These are phyloP conservation scores for Crocodylus rhombifer DNA, from an alignment of 2,797 vertebrate genomes.

Conservation along the genomic window DNA sequence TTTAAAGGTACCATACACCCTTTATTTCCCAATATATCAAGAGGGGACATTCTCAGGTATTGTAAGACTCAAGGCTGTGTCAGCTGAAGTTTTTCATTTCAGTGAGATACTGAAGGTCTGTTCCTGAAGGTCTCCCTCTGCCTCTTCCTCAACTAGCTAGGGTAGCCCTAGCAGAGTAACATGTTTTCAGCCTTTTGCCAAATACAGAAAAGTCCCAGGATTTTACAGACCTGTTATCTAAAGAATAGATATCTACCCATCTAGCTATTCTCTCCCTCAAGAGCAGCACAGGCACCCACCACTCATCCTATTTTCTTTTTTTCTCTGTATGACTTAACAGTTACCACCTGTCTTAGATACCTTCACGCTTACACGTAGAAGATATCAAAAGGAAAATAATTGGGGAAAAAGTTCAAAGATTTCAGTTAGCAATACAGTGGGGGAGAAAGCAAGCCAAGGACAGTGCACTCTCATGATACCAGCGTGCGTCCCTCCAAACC, in stretches of 20 bases:
- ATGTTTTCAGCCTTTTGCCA: neutral
- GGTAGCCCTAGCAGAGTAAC: neutral
- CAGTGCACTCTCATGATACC: neutral
- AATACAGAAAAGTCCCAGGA: neutral
- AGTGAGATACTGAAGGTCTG: neutral
- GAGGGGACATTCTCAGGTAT: neutral
- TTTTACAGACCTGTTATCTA: neutral
- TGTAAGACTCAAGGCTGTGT: fast-evolving
- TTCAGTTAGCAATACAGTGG: fast-evolving
- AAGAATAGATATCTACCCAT: neutral
- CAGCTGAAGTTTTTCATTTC: neutral
- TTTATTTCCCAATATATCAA: neutral
- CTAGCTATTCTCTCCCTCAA: no score
- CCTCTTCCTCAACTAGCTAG: neutral
- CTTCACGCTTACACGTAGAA: neutral
- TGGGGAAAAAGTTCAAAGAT: neutral
- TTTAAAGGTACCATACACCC: neutral
- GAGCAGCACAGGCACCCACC: neutral
- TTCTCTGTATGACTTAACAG: fast-evolving
- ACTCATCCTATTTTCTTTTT: fast-evolving
- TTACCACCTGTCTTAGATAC: neutral
- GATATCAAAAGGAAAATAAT: neutral
- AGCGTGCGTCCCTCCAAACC: slow-evolving; percentile 52
- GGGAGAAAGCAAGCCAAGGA: fast-evolving
- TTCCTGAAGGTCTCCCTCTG: neutral